Base-by-base conservation (phyloP, 2,113 vertebrate genomes). In the Tiliqua scincoides region DNA sequence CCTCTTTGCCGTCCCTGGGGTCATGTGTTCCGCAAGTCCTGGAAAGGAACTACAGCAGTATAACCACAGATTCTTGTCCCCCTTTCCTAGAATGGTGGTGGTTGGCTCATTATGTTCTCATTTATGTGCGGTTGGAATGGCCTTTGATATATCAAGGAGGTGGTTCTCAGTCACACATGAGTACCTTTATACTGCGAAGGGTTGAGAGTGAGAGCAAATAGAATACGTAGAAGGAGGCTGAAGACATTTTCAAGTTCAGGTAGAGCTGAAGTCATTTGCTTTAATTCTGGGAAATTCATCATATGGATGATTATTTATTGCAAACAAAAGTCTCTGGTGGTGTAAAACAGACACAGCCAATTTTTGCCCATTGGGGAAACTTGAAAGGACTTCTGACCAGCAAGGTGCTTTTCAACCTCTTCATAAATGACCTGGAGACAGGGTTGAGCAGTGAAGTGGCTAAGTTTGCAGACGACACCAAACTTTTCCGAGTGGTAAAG, bases 11-110 rank as follows among this genome's bases (percentile, higher is more conserved):
- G 18, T 0, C 0, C 1, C n/a, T 20, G 62, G 79, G 59, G 73
- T 91, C 0, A 0, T 0, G 1, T n/a, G 57, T 1, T 18, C 15
- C 40, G 1, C 8, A 23, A 61, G 59, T 30, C 65, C 68, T 63
- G 1, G 14, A 54, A 8, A 83, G 73, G 4, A 83, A 71, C 37
- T 67, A 6, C 40, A 43, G 62, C 8, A 65, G 1, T 0, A 59
- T 59, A 23, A n/a, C 11, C 9, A 40, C 30, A 0, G 63, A 73
- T 21, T 32, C n/a, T 71, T 18, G 57, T 0, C 7, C 52, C 85
- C 8, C n/a, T 80, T 40, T 37, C 54, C 54, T 0, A 0, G 35
- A 79, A 15, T 1, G 52, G 59, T 59, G 67, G 40, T 57, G 65
- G 71, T n/a, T 4, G 23, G 32, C 32, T 61, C 54, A 15, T 67